These are phyloP conservation scores for Nebria brevicollis DNA, from an alignment of 2,888 invertebrate species.

Conservation along the genomic window DNA sequence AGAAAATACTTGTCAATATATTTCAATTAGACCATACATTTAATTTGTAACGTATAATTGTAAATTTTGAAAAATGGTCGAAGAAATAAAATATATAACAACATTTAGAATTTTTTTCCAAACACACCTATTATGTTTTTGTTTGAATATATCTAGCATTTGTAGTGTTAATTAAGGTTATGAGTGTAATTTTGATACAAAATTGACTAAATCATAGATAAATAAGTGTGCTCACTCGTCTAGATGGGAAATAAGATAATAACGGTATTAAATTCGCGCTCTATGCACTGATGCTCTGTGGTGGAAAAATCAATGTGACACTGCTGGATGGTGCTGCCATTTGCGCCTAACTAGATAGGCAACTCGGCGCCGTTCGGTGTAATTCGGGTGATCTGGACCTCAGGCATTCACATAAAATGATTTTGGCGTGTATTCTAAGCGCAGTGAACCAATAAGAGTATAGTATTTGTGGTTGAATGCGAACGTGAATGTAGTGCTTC, in stretches of 20 bases:
- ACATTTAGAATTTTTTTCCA: too few relatives aligned
- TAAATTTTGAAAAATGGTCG: too few relatives aligned
- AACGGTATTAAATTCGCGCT: not conserved
- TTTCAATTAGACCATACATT: too few relatives aligned
- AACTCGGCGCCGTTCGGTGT: not conserved
- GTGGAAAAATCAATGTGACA: not conserved
- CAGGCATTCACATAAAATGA: constrained; percentile 19
- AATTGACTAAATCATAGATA: not conserved
- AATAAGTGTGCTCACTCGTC: not conserved
- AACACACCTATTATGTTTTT: too few relatives aligned
- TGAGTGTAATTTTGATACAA: not conserved
- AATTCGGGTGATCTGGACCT: constrained; percentile 8
- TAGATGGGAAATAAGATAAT: not conserved
- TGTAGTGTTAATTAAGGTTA: too few relatives aligned
- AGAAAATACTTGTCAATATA: too few relatives aligned
- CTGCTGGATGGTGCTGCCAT: not conserved
- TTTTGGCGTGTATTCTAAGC: not conserved
- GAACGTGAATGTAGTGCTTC: not conserved
- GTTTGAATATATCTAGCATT: too few relatives aligned
- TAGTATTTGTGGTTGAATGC: not conserved
- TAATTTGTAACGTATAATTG: too few relatives aligned
- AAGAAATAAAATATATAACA: too few relatives aligned
- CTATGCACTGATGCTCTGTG: not conserved
- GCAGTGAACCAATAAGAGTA: constrained; percentile 16
- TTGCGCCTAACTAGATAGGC: not conserved